Conservation (phyloP, 2,113 vertebrate genomes). For the Oryzias javanicus region DNA sequence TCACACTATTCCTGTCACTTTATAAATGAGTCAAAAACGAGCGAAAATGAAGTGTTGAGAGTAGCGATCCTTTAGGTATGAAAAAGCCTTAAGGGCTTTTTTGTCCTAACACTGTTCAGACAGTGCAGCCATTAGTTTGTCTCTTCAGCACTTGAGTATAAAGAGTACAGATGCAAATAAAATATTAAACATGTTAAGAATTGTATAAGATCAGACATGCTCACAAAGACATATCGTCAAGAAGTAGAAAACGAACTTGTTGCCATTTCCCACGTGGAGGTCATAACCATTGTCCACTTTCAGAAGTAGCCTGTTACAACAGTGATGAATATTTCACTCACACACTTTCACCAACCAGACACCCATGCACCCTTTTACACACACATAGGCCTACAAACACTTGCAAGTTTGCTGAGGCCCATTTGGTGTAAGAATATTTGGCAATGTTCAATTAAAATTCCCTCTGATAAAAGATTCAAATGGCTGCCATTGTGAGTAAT, state of each 20-base stretch:
- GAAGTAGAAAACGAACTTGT: neutral
- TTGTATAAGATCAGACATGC: neutral
- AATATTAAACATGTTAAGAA: neutral
- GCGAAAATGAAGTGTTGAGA: no score
- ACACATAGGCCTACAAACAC: conserved; percentile 22
- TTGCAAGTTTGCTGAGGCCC: conserved; percentile 37
- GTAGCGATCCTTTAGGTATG: neutral
- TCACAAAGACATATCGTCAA: conserved; percentile 6
- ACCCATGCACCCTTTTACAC: neutral
- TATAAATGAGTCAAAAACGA: no score
- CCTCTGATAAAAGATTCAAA: conserved; percentile 73
- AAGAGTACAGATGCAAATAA: neutral
- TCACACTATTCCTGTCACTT: no score
- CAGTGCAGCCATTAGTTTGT: conserved; percentile 1
- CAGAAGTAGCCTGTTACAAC: conserved; percentile 48
- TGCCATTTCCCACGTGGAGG: conserved; percentile 44
- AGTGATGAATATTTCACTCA: conserved; percentile 46
- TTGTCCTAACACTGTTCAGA: neutral
- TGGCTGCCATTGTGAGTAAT: conserved; percentile 73
- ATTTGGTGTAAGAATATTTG: conserved; percentile 67
- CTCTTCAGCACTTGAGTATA: conserved; percentile 5
- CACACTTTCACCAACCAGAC: conserved; percentile 11
- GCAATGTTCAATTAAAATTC: conserved; percentile 73
- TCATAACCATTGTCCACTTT: conserved; percentile 44
- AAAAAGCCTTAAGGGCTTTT: neutral